Evolutionary conservation across 2,888 invertebrate genomes (phyloP).

Genomic region (Sinodicranocentrus sp.): DNA sequence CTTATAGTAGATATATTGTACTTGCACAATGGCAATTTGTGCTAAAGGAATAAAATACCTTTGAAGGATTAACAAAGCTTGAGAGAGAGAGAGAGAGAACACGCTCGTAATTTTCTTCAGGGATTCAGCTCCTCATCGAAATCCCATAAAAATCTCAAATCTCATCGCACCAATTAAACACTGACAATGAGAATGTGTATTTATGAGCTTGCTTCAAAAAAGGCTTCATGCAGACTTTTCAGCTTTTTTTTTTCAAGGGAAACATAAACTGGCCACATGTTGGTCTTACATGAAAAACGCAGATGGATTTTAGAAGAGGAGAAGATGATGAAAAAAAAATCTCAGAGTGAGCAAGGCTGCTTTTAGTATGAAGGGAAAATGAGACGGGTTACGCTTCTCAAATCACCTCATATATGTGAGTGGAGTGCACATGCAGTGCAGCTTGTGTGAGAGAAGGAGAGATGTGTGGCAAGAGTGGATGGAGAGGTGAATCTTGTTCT

Average conservation of each 20-base stretch:
- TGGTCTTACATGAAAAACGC: neutral
- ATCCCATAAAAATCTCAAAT: slow-evolving; percentile 53
- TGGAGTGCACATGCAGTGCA: neutral
- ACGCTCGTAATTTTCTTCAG: neutral
- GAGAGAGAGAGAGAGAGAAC: neutral
- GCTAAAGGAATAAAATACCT: neutral
- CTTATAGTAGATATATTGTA: neutral
- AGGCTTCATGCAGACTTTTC: neutral
- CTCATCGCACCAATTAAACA: slow-evolving; percentile 57
- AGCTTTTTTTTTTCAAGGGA: no score
- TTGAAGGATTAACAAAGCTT: neutral
- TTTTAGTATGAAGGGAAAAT: no score
- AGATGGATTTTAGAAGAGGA: no score
- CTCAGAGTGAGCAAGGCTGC: no score
- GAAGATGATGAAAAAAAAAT: no score
- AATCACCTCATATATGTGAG: neutral
- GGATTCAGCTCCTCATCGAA: slow-evolving; percentile 41
- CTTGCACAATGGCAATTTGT: neutral
- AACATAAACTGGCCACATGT: slow-evolving; percentile 1
- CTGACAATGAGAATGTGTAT: slow-evolving; percentile 50
- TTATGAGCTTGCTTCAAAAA: slow-evolving; percentile 53
- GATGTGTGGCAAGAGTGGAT: neutral
- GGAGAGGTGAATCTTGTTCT: neutral
- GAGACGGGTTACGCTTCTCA: no score
- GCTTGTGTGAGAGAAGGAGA: no score